A percentile compares a stretch with the other conserved stretches of the same genome.
Evolutionary conservation across 2,888 invertebrate species (phyloP).

Genomic region (Osmoderma eremita): DNA sequence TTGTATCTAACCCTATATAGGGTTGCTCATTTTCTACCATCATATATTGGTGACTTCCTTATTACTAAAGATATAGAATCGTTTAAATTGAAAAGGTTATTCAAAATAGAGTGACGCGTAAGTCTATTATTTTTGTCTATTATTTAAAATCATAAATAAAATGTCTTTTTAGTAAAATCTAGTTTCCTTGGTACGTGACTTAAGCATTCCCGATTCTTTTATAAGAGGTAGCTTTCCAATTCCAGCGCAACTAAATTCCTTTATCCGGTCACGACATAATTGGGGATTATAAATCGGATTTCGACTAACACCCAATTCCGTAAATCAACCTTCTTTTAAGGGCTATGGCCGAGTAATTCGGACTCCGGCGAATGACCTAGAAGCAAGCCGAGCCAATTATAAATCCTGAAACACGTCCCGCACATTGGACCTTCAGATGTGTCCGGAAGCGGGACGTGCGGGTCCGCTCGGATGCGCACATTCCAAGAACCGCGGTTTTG

Average conservation of each 20-base stretch:
- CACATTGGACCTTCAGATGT: background rate
- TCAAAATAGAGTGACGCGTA: slow-evolving; percentile 59
- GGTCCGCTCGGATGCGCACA: slow-evolving; percentile 18
- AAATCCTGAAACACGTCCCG: slow-evolving; percentile 13
- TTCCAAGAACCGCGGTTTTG: background rate
- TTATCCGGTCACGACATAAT: background rate
- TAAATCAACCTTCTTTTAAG: slow-evolving; percentile 14
- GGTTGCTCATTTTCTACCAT: too few relatives aligned
- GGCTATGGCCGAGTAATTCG: too few relatives aligned
- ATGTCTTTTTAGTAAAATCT: too few relatives aligned
- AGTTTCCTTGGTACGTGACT: too few relatives aligned
- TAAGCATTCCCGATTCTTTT: too few relatives aligned
- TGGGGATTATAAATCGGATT: slow-evolving; percentile 9
- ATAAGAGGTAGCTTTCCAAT: too few relatives aligned
- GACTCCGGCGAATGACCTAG: background rate
- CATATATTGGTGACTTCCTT: too few relatives aligned
- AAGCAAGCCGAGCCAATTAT: slow-evolving; percentile 15
- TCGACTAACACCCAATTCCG: background rate
- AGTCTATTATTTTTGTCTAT: slow-evolving; percentile 9
- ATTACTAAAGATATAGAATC: too few relatives aligned
- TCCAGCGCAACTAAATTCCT: too few relatives aligned
- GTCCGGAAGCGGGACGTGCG: slow-evolving; percentile 7
- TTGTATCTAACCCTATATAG: too few relatives aligned
- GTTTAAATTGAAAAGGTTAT: too few relatives aligned
- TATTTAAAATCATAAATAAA: too few relatives aligned